These are phyloP conservation scores for Aphrocallistes beatrix DNA, from an alignment of 37 sponge, comb jelly and placozoan species.

Conservation along the genomic window DNA sequence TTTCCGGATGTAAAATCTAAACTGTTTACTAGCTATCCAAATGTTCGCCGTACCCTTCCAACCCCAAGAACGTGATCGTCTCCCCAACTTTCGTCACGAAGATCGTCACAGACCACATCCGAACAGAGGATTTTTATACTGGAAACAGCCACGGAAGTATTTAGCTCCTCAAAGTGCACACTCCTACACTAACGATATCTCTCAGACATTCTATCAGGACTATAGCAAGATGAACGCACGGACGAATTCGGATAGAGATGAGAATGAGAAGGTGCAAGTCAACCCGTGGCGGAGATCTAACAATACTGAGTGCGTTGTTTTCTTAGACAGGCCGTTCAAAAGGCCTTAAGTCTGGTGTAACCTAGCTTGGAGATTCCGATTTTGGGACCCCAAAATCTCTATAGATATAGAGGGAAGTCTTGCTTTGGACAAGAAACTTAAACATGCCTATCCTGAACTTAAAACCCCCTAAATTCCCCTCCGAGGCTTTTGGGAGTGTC, in stretches of 20 bases:
- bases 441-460: no score
- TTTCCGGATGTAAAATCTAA: no score
- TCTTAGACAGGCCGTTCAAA: background rate
- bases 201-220: background rate
- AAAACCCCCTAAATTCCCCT: no score
- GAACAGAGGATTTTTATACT: background rate
- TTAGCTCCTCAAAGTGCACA: background rate
- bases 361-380: no score
- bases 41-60: background rate
- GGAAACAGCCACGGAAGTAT: background rate
- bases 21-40: no score
- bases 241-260: background rate
- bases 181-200: background rate
- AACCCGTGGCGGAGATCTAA: constrained; percentile 1
- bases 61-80: background rate
- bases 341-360: no score
- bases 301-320: background rate
- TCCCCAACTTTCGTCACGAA: constrained; percentile 5
- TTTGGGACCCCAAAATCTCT: no score
- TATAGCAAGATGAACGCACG: background rate
- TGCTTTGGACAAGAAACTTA: no score
- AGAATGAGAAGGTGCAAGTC: background rate
- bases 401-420: no score
- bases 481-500: no score
- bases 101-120: constrained; percentile 3